Evolutionary conservation across 2,113 vertebrate species (phyloP).

Genomic region (Corythornis cristatus): DNA sequence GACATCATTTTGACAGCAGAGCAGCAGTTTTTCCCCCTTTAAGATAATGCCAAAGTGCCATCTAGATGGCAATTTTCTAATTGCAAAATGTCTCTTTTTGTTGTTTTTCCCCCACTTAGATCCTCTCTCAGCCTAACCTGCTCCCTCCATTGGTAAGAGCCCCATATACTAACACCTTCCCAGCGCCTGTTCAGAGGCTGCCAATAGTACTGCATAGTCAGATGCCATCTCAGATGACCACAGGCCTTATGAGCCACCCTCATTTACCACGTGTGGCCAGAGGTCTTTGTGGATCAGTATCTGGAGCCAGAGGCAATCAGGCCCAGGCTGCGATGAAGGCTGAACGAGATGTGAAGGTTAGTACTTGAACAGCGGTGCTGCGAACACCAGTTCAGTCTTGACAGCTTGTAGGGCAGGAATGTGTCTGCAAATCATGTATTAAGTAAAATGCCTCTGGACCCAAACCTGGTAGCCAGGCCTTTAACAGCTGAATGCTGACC

Average conservation of each 20-base stretch:
- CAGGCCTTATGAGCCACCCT: conserved; percentile 93
- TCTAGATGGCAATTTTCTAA: conserved; percentile 70
- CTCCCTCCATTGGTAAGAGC: conserved; percentile 94
- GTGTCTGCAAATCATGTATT: conserved; percentile 56
- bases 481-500: background rate
- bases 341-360: conserved; percentile 93
- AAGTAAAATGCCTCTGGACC: conserved; percentile 58
- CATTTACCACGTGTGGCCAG: conserved; percentile 85
- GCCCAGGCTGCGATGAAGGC: conserved; percentile 89
- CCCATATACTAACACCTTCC: conserved; percentile 92
- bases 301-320: conserved; percentile 87
- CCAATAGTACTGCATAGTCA: conserved; percentile 85
- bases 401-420: conserved; percentile 62
- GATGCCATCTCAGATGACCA: conserved; percentile 87
- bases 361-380: conserved; percentile 51
- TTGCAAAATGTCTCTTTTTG: conserved; percentile 76
- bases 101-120: conserved; percentile 84
- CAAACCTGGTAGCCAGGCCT: conserved; percentile 8
- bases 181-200: conserved; percentile 90
- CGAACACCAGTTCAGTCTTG: conserved; percentile 62
- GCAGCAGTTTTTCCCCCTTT: conserved; percentile 32
- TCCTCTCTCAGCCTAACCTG: conserved; percentile 95
- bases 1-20: background rate
- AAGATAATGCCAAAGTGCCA: conserved; percentile 52
- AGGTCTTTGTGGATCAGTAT: conserved; percentile 84